A percentile compares a stretch with the other conserved stretches of the same genome.
These are phyloP conservation scores for Muscicapa comitata DNA, from an alignment of 2,797 vertebrate species.

Conservation along the genomic window DNA sequence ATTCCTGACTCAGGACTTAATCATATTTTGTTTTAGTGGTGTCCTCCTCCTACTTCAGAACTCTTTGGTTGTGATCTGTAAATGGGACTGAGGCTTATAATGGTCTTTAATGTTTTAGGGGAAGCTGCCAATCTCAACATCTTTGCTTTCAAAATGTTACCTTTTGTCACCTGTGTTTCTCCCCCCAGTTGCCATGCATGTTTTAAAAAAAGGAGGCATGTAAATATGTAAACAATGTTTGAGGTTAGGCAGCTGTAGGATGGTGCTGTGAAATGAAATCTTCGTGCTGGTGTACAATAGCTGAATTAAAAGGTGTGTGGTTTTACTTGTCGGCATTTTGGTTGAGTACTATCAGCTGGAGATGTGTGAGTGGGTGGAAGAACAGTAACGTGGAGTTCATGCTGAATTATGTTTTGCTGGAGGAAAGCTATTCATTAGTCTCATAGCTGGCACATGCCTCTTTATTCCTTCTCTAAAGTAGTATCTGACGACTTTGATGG, in stretches of 20 bases:
- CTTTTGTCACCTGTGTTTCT: not conserved
- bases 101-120: not conserved
- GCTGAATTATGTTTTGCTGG: slow-evolving; percentile 55
- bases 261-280: not conserved
- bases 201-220: not conserved
- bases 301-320: slow-evolving; percentile 33
- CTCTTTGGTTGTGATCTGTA: not conserved
- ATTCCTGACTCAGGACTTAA: not conserved
- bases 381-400: slow-evolving; percentile 51
- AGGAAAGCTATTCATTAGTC: slow-evolving; percentile 55
- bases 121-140: not conserved
- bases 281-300: not conserved
- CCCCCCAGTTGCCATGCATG: not conserved
- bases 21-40: not conserved
- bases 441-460: slow-evolving; percentile 41
- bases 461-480: slow-evolving; percentile 30
- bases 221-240: not conserved
- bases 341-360: slow-evolving; percentile 43
- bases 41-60: not conserved
- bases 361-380: slow-evolving; percentile 51
- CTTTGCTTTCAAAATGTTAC: not conserved
- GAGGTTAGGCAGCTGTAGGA: not conserved
- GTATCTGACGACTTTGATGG: slow-evolving; percentile 41
- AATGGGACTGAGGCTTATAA: not conserved
- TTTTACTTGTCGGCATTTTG: slow-evolving; percentile 33